phyloP scores from a whole-genome alignment of 1,140 invertebrate species.

The Drosophila oshimai region DNA sequence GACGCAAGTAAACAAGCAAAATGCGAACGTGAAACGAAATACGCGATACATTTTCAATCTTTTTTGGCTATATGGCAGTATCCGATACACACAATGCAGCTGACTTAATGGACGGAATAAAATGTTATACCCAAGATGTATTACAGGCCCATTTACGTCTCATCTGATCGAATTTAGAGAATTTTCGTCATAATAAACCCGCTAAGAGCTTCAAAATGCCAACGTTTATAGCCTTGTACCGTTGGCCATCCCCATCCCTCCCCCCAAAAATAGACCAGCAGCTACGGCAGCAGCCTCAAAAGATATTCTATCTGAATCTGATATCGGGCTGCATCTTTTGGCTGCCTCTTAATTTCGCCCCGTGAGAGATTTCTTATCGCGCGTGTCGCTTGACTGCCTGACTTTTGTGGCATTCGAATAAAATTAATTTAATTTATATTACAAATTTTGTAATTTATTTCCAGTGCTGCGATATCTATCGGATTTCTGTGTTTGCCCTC shows the following conservation, averaged over 20 bases:
- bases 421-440: slow-evolving; percentile 55
- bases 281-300: slow-evolving; percentile 23
- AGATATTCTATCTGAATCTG: slow-evolving; percentile 71
- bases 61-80: slow-evolving; percentile 9
- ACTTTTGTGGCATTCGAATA: slow-evolving; percentile 45
- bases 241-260: slow-evolving; percentile 1
- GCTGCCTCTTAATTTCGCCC: slow-evolving; percentile 14
- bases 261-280: slow-evolving; percentile 5
- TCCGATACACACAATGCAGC: slow-evolving; percentile 9
- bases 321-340: slow-evolving; percentile 44
- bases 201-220: background rate
- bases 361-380: slow-evolving; percentile 25
- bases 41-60: slow-evolving; percentile 55
- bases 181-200: background rate
- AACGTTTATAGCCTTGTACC: slow-evolving; percentile 22
- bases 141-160: background rate
- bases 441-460: slow-evolving; percentile 62
- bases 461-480: slow-evolving; percentile 51
- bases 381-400: slow-evolving; percentile 11
- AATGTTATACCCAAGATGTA: background rate
- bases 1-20: slow-evolving; percentile 72
- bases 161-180: background rate
- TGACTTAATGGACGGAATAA: background rate
- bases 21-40: slow-evolving; percentile 61
- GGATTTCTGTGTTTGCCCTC: slow-evolving; percentile 34